A percentile compares a stretch with the other conserved stretches of the same genome.
phyloP scores from a whole-genome alignment of 2,888 invertebrate species.

The Busseola fusca region DNA sequence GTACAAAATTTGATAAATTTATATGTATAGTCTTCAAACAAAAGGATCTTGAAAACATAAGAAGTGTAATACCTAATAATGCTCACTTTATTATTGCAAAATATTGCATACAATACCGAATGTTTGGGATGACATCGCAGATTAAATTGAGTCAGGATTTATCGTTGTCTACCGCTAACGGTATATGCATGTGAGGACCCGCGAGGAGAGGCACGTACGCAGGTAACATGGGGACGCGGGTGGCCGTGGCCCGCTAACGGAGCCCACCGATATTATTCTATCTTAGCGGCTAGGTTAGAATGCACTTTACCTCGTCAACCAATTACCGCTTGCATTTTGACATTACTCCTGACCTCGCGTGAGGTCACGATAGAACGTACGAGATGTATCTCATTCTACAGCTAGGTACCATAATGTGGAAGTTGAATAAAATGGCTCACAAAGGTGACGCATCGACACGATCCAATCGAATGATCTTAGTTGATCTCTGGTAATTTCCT shows the following conservation, averaged over 20 bases:
- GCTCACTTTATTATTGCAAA: neutral
- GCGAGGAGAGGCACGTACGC: conserved; percentile 40
- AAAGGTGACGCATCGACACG: conserved; percentile 89
- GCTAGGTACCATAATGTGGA: conserved; percentile 72
- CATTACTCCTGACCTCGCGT: conserved; percentile 38
- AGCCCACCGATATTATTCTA: conserved; percentile 55
- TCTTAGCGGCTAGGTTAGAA: conserved; percentile 77
- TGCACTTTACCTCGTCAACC: conserved; percentile 62
- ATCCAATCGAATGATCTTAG: conserved; percentile 85
- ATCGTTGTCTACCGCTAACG: conserved; percentile 4
- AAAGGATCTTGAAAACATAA: conserved; percentile 34
- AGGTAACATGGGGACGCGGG: conserved; percentile 60
- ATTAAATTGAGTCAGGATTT: conserved; percentile 7
- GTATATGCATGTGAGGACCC: conserved; percentile 22
- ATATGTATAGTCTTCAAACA: conserved; percentile 27
- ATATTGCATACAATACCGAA: conserved; percentile 3
- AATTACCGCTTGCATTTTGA: conserved; percentile 45
- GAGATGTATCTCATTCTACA: conserved; percentile 50
- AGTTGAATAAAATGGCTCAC: conserved; percentile 86
- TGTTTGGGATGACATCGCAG: conserved; percentile 21
- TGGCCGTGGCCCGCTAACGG: conserved; percentile 64
- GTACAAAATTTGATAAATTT: neutral
- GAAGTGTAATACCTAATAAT: neutral
- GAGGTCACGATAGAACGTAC: conserved; percentile 43
- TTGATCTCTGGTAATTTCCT: conserved; percentile 66